Evolutionary conservation across 2,888 invertebrate genomes (phyloP).

Genomic region (Caenorhabditis sp.): DNA sequence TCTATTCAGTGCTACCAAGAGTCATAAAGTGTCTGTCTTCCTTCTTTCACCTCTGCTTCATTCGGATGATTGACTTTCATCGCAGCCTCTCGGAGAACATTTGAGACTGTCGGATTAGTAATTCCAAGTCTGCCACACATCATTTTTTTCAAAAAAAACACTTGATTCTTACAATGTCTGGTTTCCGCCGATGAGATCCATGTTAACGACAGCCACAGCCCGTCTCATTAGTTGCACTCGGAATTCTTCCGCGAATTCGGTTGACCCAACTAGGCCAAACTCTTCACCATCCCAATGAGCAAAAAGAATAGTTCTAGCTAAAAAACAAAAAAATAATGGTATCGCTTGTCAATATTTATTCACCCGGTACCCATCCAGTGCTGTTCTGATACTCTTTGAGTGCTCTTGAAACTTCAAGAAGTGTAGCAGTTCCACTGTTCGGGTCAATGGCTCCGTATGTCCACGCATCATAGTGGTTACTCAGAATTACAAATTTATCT

Average conservation of each 20-base stretch:
- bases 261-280: constrained; percentile 84
- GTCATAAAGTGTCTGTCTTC: constrained; percentile 77
- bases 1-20: constrained; percentile 73
- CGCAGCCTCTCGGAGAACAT: constrained; percentile 83
- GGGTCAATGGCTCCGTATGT: constrained; percentile 84
- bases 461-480: constrained; percentile 86
- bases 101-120: constrained; percentile 82
- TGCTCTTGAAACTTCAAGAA: constrained; percentile 84
- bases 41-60: constrained; percentile 62
- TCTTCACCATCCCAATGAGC: constrained; percentile 85
- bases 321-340: no score
- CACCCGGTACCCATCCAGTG: constrained; percentile 84
- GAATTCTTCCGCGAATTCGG: constrained; percentile 85
- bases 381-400: constrained; percentile 63
- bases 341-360: neutral
- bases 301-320: constrained; percentile 83
- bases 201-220: constrained; percentile 84
- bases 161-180: constrained; percentile 64
- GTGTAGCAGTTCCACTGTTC: constrained; percentile 84
- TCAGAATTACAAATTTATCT: constrained; percentile 85
- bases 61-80: constrained; percentile 79
- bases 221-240: constrained; percentile 78
- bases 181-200: constrained; percentile 82
- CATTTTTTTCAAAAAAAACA: neutral
- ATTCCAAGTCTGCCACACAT: constrained; percentile 67